A percentile compares a stretch with the other conserved stretches of the same genome.
These are phyloP conservation scores for Micronycteris hirsuta DNA, from an alignment of 2,113 vertebrate species.

Conservation along the genomic window DNA sequence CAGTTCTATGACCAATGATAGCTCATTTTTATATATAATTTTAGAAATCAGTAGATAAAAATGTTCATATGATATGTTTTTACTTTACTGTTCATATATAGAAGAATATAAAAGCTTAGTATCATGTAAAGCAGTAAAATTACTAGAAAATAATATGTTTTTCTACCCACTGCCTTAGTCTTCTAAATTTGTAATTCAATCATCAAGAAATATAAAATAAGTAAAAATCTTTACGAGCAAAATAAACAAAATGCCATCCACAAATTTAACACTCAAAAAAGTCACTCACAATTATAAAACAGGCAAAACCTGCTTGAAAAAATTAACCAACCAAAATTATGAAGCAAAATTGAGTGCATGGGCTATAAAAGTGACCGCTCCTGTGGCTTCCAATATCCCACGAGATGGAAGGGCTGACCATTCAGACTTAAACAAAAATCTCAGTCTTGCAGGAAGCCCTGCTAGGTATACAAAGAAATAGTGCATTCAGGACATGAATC, in stretches of 20 bases:
- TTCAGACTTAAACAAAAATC: background rate
- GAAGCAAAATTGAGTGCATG: background rate
- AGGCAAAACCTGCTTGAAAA: background rate
- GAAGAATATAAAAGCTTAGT: background rate
- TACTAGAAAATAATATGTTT: background rate
- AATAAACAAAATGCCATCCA: background rate
- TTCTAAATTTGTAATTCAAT: background rate
- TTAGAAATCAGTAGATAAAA: conserved; percentile 22
- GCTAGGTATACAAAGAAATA: background rate
- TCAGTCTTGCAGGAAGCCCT: background rate
- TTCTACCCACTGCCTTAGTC: background rate
- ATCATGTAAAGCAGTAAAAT: background rate
- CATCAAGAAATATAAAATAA: background rate
- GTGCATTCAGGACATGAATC: background rate
- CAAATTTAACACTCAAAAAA: background rate
- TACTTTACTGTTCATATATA: background rate
- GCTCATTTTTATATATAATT: conserved; percentile 12
- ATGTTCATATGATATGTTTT: background rate
- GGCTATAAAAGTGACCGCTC: background rate
- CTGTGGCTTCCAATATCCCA: background rate
- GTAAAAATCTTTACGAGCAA: background rate
- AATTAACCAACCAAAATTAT: background rate
- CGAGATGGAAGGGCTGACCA: background rate
- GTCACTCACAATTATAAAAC: background rate
- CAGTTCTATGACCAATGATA: conserved; percentile 42